A percentile compares a stretch with the other conserved stretches of the same genome.
phyloP scores from a whole-genome alignment of 2,113 vertebrate species.

The Percopsis transmontana region DNA sequence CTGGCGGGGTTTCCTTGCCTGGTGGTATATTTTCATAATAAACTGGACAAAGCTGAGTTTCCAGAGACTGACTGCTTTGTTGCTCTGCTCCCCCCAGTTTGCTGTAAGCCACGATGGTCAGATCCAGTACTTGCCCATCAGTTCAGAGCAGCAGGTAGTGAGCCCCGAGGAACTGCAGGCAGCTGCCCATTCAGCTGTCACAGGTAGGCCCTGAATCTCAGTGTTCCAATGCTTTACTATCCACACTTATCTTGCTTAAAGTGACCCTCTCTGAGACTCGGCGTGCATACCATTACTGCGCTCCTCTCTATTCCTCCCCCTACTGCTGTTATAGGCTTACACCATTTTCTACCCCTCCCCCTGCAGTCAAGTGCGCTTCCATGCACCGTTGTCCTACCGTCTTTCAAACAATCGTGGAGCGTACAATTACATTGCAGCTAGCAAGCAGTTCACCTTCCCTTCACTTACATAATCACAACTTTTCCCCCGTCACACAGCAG shows the following conservation, averaged over 20 bases:
- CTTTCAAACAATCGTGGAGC: no score
- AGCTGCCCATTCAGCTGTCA: slow-evolving; percentile 87
- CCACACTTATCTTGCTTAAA: no score
- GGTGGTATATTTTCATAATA: not conserved
- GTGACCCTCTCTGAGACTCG: no score
- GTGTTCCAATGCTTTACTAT: not conserved
- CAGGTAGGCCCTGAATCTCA: slow-evolving; percentile 75
- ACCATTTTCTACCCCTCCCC: no score
- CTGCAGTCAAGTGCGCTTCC: no score
- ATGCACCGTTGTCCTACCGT: no score
- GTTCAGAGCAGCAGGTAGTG: slow-evolving; percentile 86
- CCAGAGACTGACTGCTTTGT: not conserved
- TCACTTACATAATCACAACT: not conserved
- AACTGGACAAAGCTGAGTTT: not conserved
- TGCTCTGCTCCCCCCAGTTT: slow-evolving; percentile 62
- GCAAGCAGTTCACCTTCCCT: not conserved
- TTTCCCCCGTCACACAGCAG: slow-evolving; percentile 71
- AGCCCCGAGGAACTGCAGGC: slow-evolving; percentile 90
- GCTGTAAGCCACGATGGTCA: slow-evolving; percentile 80
- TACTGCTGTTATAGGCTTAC: no score
- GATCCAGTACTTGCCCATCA: slow-evolving; percentile 93
- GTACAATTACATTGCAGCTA: no score
- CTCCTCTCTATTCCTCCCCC: no score
- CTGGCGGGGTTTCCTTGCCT: no score
- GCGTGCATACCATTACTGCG: no score